Base-by-base conservation (phyloP, 2,888 invertebrate species). In the Cheilosia soror region DNA sequence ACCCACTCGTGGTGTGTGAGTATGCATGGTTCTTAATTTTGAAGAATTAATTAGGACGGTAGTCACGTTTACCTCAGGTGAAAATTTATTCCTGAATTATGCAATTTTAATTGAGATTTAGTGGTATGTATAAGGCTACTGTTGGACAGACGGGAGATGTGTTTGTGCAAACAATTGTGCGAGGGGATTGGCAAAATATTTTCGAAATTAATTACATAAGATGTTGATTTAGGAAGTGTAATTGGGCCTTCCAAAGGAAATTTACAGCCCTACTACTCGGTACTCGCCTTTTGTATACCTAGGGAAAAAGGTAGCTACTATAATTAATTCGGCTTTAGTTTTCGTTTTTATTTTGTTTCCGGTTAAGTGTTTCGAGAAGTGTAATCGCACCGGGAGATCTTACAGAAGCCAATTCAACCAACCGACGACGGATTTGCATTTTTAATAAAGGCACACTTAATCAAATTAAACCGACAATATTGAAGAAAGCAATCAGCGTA, bases 51-150 rank as follows among this genome's bases (percentile, higher is more conserved):
- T 84, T 80, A 84, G 68, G 49, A 72, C 72, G 55, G 37, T 15
- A 72, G 72, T 53, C 77, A 73, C 44, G 82, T 81, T 76, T 58
- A 47, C 66, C 20, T 33, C 49, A 84, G 75, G 80, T 80, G 75
- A 80, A 65, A 84, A 80, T 55, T 57, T 75, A 60, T 80, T 69
- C 60, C 25, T 71, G 57, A 75, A 84, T 80, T 84, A 84, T 84
- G 73, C 63, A 75, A 84, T 65, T 84, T 84, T 79, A 80, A 80
- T 84, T 69, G 75, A 80, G 80, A 80, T 84, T 79, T 68, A 79
- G 68, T 84, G 44, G 6, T 5, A 15, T 7, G 6, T 5, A 15
- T 7, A 6, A 6, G n/a, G 63, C 20, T 44, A 40, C 11, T 5
- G 40, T n/a, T 44, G 42, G 42, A 47, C 15, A 37, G 11, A 40